Evolutionary conservation across 2,888 invertebrate genomes (phyloP), one percentile per base, ranked within the genome.

Genomic region (Leptinotarsa haldemani): DNA sequence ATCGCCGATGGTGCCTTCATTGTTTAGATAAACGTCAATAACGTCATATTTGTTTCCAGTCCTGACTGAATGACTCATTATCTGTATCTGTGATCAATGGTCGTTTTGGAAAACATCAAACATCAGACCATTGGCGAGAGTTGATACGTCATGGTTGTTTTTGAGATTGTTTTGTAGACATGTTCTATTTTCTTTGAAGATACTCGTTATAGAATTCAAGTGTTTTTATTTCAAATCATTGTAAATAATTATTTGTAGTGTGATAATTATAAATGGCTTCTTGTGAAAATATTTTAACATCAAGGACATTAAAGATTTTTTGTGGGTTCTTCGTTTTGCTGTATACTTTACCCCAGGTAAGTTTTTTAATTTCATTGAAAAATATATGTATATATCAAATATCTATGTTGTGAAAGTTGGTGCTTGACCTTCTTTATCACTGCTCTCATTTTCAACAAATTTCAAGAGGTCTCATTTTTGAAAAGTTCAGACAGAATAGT

Each of bases 311-410:
- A 15, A 50, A 15, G 15, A 50, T 13, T 50, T 50, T 50, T n/a
- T 50, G n/a, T 50, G 50, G 15, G 50, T 50, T 50, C 50, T 50
- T 50, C 50, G 50, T n/a, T 50, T 50, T 50, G 50, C 50, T 50
- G 50, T n/a, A 16, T 50, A 50, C n/a, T 50, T 50, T n/a, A 50
- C 15, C 15, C n/a, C 15, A 50, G 50, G 50, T 50, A 50, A 50
- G 50, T 50, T 50, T 50, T 50, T 50, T 1, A 2, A 50, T n/a
- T 50, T 50, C 15, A 16, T 50, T 50, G 15, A n/a, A n/a, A 50
- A 50, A 5, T 48, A 16, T 40, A 40, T 40, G 1, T 48, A 16
- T 40, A 40, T 40, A 7, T 7, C 40, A 40, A 9, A 7, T 40
- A 40, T 40, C 2, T 40, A 40, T 40, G 40, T 40, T 40, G 40